phyloP scores from a whole-genome alignment of 2,113 vertebrate species.

The Stercorarius parasiticus region DNA sequence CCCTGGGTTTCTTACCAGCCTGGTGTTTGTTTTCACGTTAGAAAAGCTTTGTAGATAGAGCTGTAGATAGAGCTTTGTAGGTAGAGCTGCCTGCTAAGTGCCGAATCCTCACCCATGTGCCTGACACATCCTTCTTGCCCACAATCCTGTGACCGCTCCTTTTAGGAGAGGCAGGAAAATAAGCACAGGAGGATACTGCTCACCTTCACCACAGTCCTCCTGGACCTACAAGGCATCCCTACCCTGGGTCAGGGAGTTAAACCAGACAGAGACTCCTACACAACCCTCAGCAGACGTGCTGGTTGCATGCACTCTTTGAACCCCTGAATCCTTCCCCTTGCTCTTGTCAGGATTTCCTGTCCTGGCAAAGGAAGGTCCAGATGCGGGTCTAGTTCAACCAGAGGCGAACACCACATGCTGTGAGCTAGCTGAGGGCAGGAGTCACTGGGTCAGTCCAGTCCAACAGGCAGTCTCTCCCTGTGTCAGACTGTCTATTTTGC shows the following conservation, averaged over 20 bases:
- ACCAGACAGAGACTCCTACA: not conserved
- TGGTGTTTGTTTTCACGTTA: not conserved
- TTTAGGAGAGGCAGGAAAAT: not conserved
- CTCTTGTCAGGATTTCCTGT: not conserved
- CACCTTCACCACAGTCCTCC: not conserved
- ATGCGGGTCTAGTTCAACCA: not conserved
- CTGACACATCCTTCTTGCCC: not conserved
- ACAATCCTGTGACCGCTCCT: fast-evolving
- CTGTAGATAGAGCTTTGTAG: not conserved
- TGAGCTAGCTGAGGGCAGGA: not conserved
- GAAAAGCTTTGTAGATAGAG: not conserved
- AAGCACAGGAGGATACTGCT: not conserved
- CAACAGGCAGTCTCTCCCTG: not conserved
- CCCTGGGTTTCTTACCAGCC: not conserved
- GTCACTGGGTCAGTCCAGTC: not conserved
- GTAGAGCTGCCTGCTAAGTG: not conserved
- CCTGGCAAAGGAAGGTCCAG: not conserved
- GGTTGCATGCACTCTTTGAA: not conserved
- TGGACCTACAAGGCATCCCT: not conserved
- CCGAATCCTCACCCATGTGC: not conserved
- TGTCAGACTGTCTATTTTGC: not conserved
- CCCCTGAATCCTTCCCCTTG: not conserved
- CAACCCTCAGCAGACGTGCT: not conserved
- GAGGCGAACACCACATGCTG: not conserved
- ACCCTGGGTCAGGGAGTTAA: not conserved